These are phyloP conservation scores for Eufriesea mexicana DNA, from an alignment of 1,140 invertebrate genomes.

Conservation along the genomic window DNA sequence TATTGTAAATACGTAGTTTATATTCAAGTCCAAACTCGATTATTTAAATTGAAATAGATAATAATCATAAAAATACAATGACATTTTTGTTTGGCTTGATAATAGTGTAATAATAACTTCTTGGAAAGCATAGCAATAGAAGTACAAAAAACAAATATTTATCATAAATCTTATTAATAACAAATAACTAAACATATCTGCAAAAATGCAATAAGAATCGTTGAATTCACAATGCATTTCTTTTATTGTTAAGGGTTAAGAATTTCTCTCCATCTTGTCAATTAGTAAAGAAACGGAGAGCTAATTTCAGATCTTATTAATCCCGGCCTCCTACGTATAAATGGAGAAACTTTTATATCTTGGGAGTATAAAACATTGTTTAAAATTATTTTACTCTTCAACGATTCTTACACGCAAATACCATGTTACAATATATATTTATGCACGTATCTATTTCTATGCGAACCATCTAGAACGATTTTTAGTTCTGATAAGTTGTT, in stretches of 20 bases:
- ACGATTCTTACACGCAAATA: constrained; percentile 1
- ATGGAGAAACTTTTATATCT: constrained; percentile 2
- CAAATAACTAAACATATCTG: constrained; percentile 8
- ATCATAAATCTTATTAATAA: neutral
- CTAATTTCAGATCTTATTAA: constrained; percentile 26
- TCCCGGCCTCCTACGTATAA: neutral
- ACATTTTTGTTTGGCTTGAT: neutral
- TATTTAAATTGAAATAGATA: neutral
- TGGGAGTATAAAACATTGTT: constrained; percentile 20
- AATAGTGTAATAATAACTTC: neutral
- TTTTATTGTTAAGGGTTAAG: constrained; percentile 25
- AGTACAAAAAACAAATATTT: neutral
- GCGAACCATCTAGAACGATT: neutral
- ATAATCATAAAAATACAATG: neutral
- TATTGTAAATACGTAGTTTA: neutral
- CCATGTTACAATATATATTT: neutral
- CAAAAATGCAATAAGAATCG: neutral
- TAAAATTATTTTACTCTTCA: constrained; percentile 28
- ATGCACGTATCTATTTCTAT: neutral
- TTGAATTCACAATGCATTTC: neutral
- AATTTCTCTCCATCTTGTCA: constrained; percentile 1
- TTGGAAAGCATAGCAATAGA: neutral
- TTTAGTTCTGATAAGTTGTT: constrained; percentile 12
- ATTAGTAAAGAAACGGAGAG: constrained; percentile 26
- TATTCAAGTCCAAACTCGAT: neutral